Evolutionary conservation across 2,797 vertebrate species (phyloP).

Genomic region (Pantherophis vulpinus): DNA sequence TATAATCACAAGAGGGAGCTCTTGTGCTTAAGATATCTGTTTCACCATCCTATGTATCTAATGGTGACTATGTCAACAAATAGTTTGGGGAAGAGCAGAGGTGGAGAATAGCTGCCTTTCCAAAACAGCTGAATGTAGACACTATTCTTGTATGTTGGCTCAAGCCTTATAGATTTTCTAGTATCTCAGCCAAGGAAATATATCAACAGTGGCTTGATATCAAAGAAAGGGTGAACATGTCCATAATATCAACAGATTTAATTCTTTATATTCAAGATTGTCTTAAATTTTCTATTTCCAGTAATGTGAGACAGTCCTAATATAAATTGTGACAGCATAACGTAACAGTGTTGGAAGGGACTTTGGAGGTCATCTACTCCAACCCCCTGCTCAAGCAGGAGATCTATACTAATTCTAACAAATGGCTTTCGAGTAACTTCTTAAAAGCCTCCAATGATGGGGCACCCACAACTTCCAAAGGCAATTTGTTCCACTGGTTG

Average conservation of each 20-base stretch:
- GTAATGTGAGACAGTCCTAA: not conserved
- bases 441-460: not conserved
- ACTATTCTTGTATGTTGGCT: constrained; percentile 54
- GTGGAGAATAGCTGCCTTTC: constrained; percentile 46
- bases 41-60: constrained; percentile 41
- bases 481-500: not conserved
- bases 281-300: not conserved
- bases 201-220: constrained; percentile 14
- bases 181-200: constrained; percentile 48
- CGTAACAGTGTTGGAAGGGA: not conserved
- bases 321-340: not conserved
- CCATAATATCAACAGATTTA: constrained; percentile 26
- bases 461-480: not conserved
- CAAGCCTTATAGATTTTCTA: constrained; percentile 59
- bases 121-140: constrained; percentile 50
- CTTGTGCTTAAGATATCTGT: constrained; percentile 24
- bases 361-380: not conserved
- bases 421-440: not conserved
- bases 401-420: not conserved
- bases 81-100: constrained; percentile 45
- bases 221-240: constrained; percentile 15
- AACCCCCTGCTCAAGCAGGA: not conserved
- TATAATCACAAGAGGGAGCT: constrained; percentile 47
- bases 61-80: constrained; percentile 60
- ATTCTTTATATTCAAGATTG: not conserved